phyloP scores from a whole-genome alignment of 2,888 invertebrate species.

The Mythimna vitellina region DNA sequence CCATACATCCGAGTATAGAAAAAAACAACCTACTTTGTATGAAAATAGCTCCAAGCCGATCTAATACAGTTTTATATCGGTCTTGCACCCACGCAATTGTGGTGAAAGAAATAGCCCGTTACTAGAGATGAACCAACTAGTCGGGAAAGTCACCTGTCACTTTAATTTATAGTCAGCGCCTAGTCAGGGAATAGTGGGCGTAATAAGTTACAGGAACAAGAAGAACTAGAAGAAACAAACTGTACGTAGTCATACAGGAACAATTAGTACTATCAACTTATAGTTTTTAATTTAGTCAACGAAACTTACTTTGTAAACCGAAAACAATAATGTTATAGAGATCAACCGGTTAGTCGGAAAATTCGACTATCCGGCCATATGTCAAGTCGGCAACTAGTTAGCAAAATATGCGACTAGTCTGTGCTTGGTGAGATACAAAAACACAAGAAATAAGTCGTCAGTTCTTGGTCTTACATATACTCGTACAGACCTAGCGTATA shows the following conservation, averaged over 20 bases:
- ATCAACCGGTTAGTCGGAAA: too few relatives aligned
- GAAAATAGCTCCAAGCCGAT: slow-evolving; percentile 36
- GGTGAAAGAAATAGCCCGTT: slow-evolving; percentile 22
- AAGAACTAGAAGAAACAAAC: too few relatives aligned
- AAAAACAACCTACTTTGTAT: neutral
- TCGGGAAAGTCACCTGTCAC: neutral
- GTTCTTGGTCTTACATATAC: too few relatives aligned
- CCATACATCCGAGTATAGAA: neutral
- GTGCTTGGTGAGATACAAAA: neutral
- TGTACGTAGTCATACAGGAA: too few relatives aligned
- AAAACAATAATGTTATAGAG: too few relatives aligned
- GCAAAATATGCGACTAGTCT: neutral
- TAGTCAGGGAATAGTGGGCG: too few relatives aligned
- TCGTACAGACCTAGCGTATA: too few relatives aligned
- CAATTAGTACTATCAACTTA: too few relatives aligned
- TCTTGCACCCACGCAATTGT: slow-evolving; percentile 40
- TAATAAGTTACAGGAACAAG: too few relatives aligned
- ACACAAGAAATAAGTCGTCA: neutral
- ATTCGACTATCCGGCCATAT: neutral
- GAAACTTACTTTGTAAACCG: too few relatives aligned
- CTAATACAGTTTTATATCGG: slow-evolving; percentile 11
- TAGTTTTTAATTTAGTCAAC: too few relatives aligned
- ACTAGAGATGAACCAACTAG: neutral
- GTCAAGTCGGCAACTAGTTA: neutral
- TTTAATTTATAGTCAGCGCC: too few relatives aligned